Percentiles rank a stretch among this genome's conserved stretches.
These are phyloP conservation scores for Gallinago stenura DNA, from an alignment of 2,797 vertebrate genomes.

Conservation along the genomic window DNA sequence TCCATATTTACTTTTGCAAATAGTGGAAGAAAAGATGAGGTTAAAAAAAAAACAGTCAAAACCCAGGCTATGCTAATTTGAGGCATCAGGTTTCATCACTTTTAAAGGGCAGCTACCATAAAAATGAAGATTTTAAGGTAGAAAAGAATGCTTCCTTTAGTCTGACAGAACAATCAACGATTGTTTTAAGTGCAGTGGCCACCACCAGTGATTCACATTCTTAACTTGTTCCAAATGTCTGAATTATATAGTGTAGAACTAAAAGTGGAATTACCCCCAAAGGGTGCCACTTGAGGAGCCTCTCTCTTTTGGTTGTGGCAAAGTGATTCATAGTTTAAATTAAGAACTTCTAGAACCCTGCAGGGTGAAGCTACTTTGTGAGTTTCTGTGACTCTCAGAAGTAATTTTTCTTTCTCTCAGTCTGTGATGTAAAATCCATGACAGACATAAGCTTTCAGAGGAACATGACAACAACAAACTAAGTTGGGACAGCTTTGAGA, in stretches of 20 bases:
- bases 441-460: background rate
- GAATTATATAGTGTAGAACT: slow-evolving; percentile 29
- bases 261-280: slow-evolving; percentile 11
- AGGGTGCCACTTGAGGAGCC: slow-evolving; percentile 16
- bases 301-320: background rate
- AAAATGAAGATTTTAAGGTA: background rate
- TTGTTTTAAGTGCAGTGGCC: background rate
- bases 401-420: slow-evolving; percentile 52
- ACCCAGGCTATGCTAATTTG: background rate
- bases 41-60: background rate
- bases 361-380: slow-evolving; percentile 34
- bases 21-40: background rate
- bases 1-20: background rate
- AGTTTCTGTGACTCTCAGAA: slow-evolving; percentile 35
- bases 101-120: background rate
- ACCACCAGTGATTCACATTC: background rate
- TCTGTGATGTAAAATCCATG: background rate
- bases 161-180: background rate
- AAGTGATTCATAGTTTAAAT: slow-evolving; percentile 72
- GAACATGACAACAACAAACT: background rate
- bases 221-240: background rate
- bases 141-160: background rate
- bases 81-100: background rate
- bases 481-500: background rate
- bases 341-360: slow-evolving; percentile 53